A percentile compares a stretch with the other conserved stretches of the same genome.
Evolutionary conservation across 2,113 vertebrate species (phyloP).

Genomic region (Arizona elegans): DNA sequence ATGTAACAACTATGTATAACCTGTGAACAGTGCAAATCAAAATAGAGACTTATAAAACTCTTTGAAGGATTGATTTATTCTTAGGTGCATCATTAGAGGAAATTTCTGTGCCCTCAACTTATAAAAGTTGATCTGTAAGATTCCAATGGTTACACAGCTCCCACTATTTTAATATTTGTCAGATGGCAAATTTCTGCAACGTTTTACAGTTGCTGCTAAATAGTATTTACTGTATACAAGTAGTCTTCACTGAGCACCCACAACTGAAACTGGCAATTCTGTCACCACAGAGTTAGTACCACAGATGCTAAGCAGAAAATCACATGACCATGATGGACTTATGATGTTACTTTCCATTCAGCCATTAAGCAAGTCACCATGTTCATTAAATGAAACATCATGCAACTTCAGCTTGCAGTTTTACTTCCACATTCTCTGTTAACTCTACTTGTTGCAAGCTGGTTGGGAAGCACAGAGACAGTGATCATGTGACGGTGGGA

Average conservation of each 20-base stretch:
- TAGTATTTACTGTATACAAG: background rate
- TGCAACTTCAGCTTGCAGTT: background rate
- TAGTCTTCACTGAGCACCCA: background rate
- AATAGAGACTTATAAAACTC: background rate
- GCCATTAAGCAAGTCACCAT: background rate
- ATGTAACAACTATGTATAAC: background rate
- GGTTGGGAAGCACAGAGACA: background rate
- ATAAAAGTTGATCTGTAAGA: background rate
- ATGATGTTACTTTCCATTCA: background rate
- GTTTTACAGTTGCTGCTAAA: background rate
- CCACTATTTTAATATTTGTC: background rate
- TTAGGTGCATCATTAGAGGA: background rate
- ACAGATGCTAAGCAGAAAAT: background rate
- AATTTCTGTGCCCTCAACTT: background rate
- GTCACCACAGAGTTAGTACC: background rate
- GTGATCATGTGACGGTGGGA: background rate
- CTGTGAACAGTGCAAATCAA: background rate
- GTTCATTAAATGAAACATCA: background rate
- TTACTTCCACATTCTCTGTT: background rate
- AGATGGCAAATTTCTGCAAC: background rate
- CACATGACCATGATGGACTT: background rate
- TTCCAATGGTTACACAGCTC: background rate
- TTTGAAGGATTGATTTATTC: background rate
- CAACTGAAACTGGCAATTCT: background rate
- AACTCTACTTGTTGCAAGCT: background rate